Evolutionary conservation across 2,113 vertebrate genomes (phyloP), one percentile per base, ranked within the genome.

Genomic region (Xenus cinereus): DNA sequence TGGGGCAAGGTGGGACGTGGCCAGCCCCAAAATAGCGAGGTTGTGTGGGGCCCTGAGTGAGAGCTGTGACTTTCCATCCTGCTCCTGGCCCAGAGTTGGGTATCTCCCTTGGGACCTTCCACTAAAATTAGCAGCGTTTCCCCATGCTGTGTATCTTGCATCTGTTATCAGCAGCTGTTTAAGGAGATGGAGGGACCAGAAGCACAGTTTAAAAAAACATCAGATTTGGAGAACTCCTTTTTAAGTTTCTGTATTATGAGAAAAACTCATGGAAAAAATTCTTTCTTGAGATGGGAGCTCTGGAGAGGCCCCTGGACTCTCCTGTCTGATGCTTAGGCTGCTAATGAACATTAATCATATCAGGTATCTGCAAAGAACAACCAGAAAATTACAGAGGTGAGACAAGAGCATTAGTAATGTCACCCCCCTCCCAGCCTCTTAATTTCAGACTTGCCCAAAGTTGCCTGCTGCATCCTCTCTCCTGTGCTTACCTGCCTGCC

Each of bases 51-150:
- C 73, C 72, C 80, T 14, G 80, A 71, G 80, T 0, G 5, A 92
- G 62, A 0, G 2, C 86, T 90, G 91, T 89, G 96, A 97, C 87
- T 97, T 96, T 96, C 96, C 96, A 96, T 87, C 71, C 74, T 57
- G 53, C 0, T n/a, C 66, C 86, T 89, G 86, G 80, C 76, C 68
- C 39, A 21, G 89, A 74, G 72, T 68, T 84, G 68, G 39, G n/a
- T 82, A 50, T 74, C 41, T 95, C 94, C 54, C 66, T 79, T 4
- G 11, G 77, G 90, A 89, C 13, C 51, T 95, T 71, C 91, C 84
- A 22, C 90, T 95, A 93, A 95, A 95, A 89, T 89, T 82, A 95
- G 86, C 73, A 54, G 41, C 12, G 1, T 39, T 91, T 62, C 67
- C 41, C 54, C 1, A 1, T 0, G 28, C 76, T 0, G 0, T 32